Percentiles rank a stretch among this genome's conserved stretches.
phyloP scores from a whole-genome alignment of 2,888 invertebrate genomes.

The Seira musarum region DNA sequence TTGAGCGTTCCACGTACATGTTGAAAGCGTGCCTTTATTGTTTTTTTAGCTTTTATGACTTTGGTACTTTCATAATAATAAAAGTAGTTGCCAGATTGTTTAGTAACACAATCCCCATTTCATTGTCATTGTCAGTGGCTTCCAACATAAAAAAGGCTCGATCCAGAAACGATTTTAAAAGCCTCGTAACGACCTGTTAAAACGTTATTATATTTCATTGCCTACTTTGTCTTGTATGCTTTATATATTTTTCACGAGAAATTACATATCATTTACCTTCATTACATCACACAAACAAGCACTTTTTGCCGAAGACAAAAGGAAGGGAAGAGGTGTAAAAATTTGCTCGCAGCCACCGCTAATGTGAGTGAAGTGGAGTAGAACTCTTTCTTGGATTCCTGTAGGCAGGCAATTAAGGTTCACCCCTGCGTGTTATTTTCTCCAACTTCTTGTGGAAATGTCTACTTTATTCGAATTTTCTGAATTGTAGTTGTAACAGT shows the following conservation, averaged over 20 bases:
- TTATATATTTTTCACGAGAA: background rate
- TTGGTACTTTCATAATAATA: background rate
- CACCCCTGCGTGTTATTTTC: constrained; percentile 31
- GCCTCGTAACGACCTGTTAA: constrained; percentile 14
- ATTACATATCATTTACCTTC: constrained; percentile 26
- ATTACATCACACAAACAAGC: constrained; percentile 21
- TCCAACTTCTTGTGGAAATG: background rate
- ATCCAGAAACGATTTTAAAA: constrained; percentile 39
- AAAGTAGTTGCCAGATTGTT: background rate
- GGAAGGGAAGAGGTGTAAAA: constrained; percentile 52
- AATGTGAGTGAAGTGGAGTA: constrained; percentile 51
- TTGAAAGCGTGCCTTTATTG: constrained; percentile 6
- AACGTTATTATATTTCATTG: constrained; percentile 14
- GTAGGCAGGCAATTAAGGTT: constrained; percentile 55
- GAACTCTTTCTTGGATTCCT: constrained; percentile 27
- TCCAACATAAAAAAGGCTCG: constrained; percentile 53
- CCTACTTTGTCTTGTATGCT: constrained; percentile 15
- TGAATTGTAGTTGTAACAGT: background rate
- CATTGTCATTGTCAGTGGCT: constrained; percentile 16
- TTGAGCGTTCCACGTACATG: too few relatives aligned
- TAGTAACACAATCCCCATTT: background rate
- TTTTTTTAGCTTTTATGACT: constrained; percentile 30
- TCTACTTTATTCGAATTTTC: background rate
- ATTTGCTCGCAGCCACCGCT: constrained; percentile 51
- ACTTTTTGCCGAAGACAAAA: constrained; percentile 36